Evolutionary conservation across 1,140 invertebrate species (phyloP).

Genomic region (Ladona fulva): DNA sequence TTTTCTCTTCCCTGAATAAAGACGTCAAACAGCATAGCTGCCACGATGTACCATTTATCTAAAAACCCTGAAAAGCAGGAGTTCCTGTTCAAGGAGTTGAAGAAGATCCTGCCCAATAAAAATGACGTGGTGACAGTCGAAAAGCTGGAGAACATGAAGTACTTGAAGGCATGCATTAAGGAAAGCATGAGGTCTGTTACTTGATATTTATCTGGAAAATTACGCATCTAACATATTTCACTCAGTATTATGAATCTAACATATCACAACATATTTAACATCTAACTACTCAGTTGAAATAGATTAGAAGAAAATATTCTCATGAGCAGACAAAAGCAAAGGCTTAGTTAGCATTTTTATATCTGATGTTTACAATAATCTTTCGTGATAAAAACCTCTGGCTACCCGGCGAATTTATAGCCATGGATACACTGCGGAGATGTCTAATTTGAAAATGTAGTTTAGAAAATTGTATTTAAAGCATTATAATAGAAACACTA

Average conservation of each 20-base stretch:
- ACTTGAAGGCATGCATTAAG: slow-evolving; percentile 38
- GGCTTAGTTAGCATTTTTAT: too few species aligned
- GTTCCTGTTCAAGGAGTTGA: slow-evolving; percentile 34
- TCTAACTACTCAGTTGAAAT: too few species aligned
- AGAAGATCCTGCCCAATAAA: slow-evolving; percentile 8
- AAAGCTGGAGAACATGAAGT: slow-evolving; percentile 30
- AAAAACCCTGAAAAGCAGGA: slow-evolving; percentile 39
- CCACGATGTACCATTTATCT: slow-evolving; percentile 40
- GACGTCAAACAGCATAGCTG: slow-evolving; percentile 40
- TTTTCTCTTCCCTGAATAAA: slow-evolving; percentile 27
- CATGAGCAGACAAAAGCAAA: too few species aligned
- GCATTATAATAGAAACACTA: too few species aligned
- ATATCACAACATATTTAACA: too few species aligned
- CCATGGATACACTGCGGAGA: too few species aligned
- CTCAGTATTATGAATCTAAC: too few species aligned
- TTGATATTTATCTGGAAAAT: slow-evolving; percentile 4
- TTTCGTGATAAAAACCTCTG: too few species aligned
- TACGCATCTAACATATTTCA: slow-evolving; percentile 20
- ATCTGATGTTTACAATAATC: too few species aligned
- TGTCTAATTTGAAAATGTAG: too few species aligned
- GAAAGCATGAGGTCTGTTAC: slow-evolving; percentile 32
- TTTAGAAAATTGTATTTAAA: too few species aligned
- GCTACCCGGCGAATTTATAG: too few species aligned
- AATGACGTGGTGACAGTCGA: slow-evolving; percentile 23
- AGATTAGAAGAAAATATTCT: background rate